These are phyloP conservation scores for Mesochorus sp. DNA, from an alignment of 2,888 invertebrate genomes.

Conservation along the genomic window DNA sequence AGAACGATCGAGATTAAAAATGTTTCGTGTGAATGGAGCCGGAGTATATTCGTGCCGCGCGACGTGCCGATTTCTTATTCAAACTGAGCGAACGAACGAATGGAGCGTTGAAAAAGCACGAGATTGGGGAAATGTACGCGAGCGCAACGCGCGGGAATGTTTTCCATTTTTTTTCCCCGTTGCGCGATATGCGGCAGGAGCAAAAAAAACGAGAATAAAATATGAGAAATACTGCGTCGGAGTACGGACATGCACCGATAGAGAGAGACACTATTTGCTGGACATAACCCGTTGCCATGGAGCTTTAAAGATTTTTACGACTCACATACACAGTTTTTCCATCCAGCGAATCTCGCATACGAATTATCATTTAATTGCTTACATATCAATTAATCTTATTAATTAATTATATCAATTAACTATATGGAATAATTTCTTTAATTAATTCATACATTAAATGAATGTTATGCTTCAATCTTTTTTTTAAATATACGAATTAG, in stretches of 20 bases:
- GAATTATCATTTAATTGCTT: no score
- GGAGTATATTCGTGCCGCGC: neutral
- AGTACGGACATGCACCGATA: neutral
- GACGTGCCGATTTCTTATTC: constrained; percentile 39
- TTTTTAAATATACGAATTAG: no score
- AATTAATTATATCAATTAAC: no score
- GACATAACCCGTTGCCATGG: constrained; percentile 22
- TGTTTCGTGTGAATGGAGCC: constrained; percentile 33
- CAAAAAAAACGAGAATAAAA: neutral
- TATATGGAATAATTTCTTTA: no score
- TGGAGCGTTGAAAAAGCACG: constrained; percentile 20
- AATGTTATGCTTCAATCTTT: no score
- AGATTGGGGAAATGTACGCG: constrained; percentile 14
- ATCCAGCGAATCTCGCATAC: neutral
- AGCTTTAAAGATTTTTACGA: constrained; percentile 37
- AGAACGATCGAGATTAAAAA: constrained; percentile 33
- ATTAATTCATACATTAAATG: no score
- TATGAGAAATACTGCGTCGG: neutral
- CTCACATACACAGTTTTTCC: neutral
- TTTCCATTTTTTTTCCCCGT: neutral
- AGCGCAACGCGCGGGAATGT: neutral
- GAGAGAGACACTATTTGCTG: neutral
- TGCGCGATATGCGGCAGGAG: no score
- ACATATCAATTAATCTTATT: no score
- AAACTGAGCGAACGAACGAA: constrained; percentile 32